Base-by-base conservation (phyloP, 2,113 vertebrate genomes). In the Myxocyprinus asiaticus region DNA sequence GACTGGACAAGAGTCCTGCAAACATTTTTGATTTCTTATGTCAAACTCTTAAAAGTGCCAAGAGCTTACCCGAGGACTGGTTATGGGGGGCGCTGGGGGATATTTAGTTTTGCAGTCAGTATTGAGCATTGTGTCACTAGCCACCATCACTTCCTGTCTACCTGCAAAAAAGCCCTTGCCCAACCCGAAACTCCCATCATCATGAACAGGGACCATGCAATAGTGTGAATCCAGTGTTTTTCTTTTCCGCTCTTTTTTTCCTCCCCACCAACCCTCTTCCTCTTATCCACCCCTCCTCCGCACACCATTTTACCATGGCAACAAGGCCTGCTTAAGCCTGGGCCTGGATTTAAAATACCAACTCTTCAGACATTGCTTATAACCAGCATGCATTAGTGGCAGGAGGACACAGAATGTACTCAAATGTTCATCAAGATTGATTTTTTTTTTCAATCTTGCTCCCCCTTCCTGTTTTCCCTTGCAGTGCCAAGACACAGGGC, bases 401-500 rank as follows among this genome's bases (percentile, higher is more conserved):
- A 83, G 77, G 74, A 84, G 83, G 85, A 87, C 87, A 83, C 85
- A 80, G 88, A 91, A 90, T 92, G 89, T 91, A 91, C 77, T 81
- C 81, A 84, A 63, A 73, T 51, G 22, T 71, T 84, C 79, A 76
- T 82, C 63, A 77, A 82, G 73, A 76, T 47, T 43, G 71, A 15
- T 58, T 50, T 22, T 76, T 71, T 15, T 47, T 67, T 53, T 10
- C 42, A n/a, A n/a, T n/a, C n/a, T n/a, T n/a, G n/a, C n/a, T 7
- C 55, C 72, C 14, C 15, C 12, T 48, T 50, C n/a, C 66, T 69
- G 82, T 72, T 75, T 89, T 80, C 84, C 88, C 75, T 88, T 33
- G 66, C 87, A 86, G 92, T 94, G 93, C 91, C 92, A 93, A 89
- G 82, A 84, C 86, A 78, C 86, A 83, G 88, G 87, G 86, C 87